These are phyloP conservation scores for Zeugodacus cucurbitae DNA, from an alignment of 1,140 invertebrate species.

Conservation along the genomic window DNA sequence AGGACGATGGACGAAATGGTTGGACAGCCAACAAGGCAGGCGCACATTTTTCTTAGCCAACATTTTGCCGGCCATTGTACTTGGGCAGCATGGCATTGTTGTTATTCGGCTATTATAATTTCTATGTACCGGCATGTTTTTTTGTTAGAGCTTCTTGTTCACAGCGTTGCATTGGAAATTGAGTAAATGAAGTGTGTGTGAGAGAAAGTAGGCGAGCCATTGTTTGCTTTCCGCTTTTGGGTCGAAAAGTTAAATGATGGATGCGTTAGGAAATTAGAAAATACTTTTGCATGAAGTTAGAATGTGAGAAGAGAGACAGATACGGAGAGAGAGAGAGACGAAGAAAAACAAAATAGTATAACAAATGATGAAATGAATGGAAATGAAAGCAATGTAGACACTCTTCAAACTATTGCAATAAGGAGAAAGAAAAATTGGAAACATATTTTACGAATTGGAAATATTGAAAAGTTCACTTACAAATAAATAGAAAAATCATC, in stretches of 20 bases:
- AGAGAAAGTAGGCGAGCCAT: background rate
- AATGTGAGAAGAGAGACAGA: no score
- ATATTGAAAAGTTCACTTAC: no score
- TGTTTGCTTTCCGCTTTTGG: background rate
- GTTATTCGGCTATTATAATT: background rate
- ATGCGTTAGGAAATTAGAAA: slow-evolving; percentile 24
- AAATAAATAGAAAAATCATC: no score
- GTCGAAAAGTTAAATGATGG: background rate
- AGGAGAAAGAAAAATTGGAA: background rate
- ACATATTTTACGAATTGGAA: background rate
- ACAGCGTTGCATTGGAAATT: background rate
- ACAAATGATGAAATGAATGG: background rate
- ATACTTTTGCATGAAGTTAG: background rate
- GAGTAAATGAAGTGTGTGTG: background rate
- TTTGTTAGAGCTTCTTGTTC: background rate
- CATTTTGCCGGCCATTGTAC: background rate
- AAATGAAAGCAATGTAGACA: background rate
- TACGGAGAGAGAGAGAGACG: no score
- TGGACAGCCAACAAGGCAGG: background rate
- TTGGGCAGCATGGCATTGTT: background rate
- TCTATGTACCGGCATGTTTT: background rate
- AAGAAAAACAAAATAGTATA: background rate
- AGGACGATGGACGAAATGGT: background rate
- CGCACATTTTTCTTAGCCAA: background rate
- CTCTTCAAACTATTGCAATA: background rate